Conservation (phyloP, 2,113 vertebrate species). For the Alethe diademata region DNA sequence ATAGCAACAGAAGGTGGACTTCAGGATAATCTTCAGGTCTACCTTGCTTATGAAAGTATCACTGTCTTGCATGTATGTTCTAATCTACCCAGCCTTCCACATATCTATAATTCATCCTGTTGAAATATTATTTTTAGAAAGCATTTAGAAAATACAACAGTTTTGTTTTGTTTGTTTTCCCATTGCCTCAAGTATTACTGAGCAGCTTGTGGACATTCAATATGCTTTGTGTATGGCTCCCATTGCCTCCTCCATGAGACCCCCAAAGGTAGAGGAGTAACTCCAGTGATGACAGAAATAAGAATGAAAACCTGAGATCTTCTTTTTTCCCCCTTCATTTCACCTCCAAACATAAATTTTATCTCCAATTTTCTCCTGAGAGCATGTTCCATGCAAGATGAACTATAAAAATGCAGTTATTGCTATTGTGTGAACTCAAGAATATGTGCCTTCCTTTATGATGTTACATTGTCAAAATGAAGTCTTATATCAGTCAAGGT, state of each 20-base stretch:
- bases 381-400: background rate
- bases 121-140: constrained; percentile 42
- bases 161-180: background rate
- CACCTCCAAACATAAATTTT: background rate
- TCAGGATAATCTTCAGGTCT: background rate
- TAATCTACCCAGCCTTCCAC: constrained; percentile 8
- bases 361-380: background rate
- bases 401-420: background rate
- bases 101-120: constrained; percentile 3
- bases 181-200: no score
- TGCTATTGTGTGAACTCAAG: background rate
- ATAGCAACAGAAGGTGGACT: background rate
- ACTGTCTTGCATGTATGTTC: background rate
- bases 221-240: accelerated
- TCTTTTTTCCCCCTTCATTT: background rate
- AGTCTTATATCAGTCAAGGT: background rate
- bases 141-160: background rate
- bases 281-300: background rate
- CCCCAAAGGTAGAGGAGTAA: background rate
- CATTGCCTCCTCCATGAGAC: background rate
- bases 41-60: background rate
- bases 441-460: background rate
- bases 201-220: background rate
- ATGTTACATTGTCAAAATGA: background rate
- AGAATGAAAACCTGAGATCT: background rate